Base-by-base conservation (phyloP, 37 sponge, comb jelly and placozoan genomes). In the Halisarca cf. caerulea region DNA sequence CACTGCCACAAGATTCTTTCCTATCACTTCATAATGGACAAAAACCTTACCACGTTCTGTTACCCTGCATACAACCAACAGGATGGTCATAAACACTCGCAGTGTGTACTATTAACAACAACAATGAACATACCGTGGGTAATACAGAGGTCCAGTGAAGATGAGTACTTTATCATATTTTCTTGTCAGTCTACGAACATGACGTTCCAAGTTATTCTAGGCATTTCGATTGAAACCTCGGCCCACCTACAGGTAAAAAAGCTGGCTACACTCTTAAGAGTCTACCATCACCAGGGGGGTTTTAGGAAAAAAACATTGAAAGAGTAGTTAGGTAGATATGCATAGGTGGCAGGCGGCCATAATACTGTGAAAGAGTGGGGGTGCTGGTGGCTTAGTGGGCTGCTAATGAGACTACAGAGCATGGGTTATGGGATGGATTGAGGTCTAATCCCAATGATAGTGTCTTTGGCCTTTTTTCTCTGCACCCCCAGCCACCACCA, bases 1-100 rank as follows among this genome's bases (percentile, higher is more conserved):
- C 0, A 95, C 96, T 17, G 96, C 85, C 9, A 98, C 94, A 41
- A 88, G 58, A 43, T 88, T 91, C 39, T 89, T 42, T 28, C 98
- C 98, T 62, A 98, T 91, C 41, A 94, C 87, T 87, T 97, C 71
- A 69, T 81, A 81, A n/a, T 66, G 64, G 21, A 82, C 44, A 59
- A 57, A 85, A 37, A 38, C 60, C 81, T 84, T 89, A 20, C 89
- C 89, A 47, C 36, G 21, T 37, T 43, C 24, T n/a, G 36, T 37
- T 21, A 44, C 23, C 25, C 77, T 74, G 25, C 24, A 74, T 36
- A 74, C 5, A 7, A 20, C 11, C 11, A 20, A 55, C 17, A 62
- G 5, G 15, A 30, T 5, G 18, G 6, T 62, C 30, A 20, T 62
- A 62, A 15, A 23, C 6, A 15, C 15, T 30, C 30, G 5, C 30